Percentiles rank a stretch among this genome's conserved stretches.
These are phyloP conservation scores for Lepidotrigona ventralis DNA, from an alignment of 1,140 invertebrate genomes.

Conservation along the genomic window DNA sequence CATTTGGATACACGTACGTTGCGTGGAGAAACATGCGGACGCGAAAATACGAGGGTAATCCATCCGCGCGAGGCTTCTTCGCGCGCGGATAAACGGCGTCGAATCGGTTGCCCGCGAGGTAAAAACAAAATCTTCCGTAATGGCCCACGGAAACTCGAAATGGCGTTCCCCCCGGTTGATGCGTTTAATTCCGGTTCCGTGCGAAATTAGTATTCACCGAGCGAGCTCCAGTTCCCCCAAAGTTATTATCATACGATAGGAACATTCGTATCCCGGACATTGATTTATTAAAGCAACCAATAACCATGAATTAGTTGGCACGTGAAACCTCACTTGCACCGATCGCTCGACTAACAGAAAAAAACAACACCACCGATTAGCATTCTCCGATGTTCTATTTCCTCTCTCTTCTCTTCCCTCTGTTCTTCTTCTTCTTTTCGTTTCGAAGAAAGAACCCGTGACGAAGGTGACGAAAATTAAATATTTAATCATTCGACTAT, in stretches of 20 bases:
- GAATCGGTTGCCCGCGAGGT: background rate
- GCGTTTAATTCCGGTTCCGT: conserved; percentile 5
- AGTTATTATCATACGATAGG: conserved; percentile 29
- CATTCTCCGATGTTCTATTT: background rate
- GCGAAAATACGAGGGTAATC: background rate
- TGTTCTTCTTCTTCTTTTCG: too few species aligned
- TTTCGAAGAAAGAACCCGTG: background rate
- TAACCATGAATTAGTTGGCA: conserved; percentile 12
- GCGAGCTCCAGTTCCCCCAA: background rate
- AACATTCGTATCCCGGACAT: conserved; percentile 16
- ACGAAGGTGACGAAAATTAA: background rate
- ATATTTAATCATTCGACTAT: background rate
- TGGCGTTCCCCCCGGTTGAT: background rate
- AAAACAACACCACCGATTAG: background rate
- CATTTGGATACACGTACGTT: background rate
- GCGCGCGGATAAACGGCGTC: background rate
- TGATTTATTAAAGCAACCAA: conserved; percentile 22
- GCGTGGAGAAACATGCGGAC: too few species aligned
- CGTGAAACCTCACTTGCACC: background rate
- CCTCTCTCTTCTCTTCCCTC: too few species aligned
- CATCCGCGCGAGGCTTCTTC: background rate
- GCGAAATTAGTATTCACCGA: conserved; percentile 29
- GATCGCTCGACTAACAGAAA: background rate
- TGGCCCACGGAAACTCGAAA: background rate
- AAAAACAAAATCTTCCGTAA: conserved; percentile 3